A percentile compares a stretch with the other conserved stretches of the same genome.
Conservation (phyloP, 2,888 invertebrate species). For the Drosophila nr. perissopoda region DNA sequence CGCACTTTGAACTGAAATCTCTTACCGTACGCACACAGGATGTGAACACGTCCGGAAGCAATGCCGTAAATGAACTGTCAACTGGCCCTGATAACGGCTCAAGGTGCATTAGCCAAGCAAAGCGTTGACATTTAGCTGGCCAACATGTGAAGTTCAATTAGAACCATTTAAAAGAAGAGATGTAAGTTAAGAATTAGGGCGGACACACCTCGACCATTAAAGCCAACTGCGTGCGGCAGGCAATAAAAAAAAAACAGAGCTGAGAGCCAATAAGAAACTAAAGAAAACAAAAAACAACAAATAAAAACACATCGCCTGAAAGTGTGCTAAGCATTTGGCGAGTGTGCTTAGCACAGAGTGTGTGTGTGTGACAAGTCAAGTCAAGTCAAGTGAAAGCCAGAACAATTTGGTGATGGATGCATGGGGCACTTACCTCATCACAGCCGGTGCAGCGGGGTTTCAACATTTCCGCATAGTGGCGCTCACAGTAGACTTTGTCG, state of each 20-base stretch:
- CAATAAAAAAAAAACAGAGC: slow-evolving; percentile 59
- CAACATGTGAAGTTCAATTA: slow-evolving; percentile 74
- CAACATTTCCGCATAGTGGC: slow-evolving; percentile 98
- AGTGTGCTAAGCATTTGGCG: slow-evolving; percentile 50
- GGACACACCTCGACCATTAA: slow-evolving; percentile 69
- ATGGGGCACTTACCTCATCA: slow-evolving; percentile 93
- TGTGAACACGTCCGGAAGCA: slow-evolving; percentile 58
- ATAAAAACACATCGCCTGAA: slow-evolving; percentile 42
- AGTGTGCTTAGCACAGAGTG: slow-evolving; percentile 24
- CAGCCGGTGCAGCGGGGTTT: slow-evolving; percentile 98
- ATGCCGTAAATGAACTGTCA: slow-evolving; percentile 64
- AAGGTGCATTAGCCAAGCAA: slow-evolving; percentile 49
- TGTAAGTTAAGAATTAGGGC: slow-evolving; percentile 10
- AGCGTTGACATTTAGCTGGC: slow-evolving; percentile 33
- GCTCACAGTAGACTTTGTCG: slow-evolving; percentile 94
- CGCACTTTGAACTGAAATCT: slow-evolving; percentile 27
- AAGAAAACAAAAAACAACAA: slow-evolving; percentile 22
- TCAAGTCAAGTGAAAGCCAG: neutral
- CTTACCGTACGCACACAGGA: slow-evolving; percentile 30
- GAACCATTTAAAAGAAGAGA: neutral
- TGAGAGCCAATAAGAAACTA: slow-evolving; percentile 41
- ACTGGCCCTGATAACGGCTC: slow-evolving; percentile 32
- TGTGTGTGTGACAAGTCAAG: slow-evolving; percentile 5
- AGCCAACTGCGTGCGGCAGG: slow-evolving; percentile 66
- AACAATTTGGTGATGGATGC: slow-evolving; percentile 37